phyloP scores from a whole-genome alignment of 2,113 vertebrate genomes.

The Scomber colias region DNA sequence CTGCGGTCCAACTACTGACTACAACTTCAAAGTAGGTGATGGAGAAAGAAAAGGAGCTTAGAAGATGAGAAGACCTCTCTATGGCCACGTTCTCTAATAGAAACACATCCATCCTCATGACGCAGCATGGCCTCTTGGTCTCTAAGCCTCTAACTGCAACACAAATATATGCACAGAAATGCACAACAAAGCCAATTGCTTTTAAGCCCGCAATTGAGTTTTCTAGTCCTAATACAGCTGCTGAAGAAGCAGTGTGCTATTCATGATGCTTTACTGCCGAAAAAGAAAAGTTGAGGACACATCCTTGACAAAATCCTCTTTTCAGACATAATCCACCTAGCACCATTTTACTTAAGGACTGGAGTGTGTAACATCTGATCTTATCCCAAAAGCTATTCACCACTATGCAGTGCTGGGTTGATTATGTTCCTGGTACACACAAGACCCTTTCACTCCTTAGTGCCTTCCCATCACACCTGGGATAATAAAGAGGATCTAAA shows the following conservation, averaged over 20 bases:
- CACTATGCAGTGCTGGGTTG: conserved; percentile 90
- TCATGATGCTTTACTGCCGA: conserved; percentile 89
- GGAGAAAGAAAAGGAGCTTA: conserved; percentile 89
- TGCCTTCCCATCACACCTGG: conserved; percentile 94
- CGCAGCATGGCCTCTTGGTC: conserved; percentile 92
- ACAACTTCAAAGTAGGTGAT: conserved; percentile 94
- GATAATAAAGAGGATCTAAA: conserved; percentile 91
- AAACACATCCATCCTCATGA: conserved; percentile 87
- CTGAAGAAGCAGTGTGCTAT: conserved; percentile 91
- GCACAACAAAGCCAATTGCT: conserved; percentile 97
- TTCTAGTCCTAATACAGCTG: conserved; percentile 95
- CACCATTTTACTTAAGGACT: conserved; percentile 96
- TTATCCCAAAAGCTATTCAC: conserved; percentile 94
- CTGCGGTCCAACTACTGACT: conserved; percentile 88
- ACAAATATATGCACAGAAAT: conserved; percentile 99
- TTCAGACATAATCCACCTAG: conserved; percentile 98
- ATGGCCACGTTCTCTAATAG: conserved; percentile 90
- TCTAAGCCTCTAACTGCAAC: conserved; percentile 90
- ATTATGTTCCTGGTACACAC: conserved; percentile 96
- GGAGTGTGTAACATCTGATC: conserved; percentile 98
- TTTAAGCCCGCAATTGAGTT: conserved; percentile 93
- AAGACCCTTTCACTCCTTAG: conserved; percentile 90
- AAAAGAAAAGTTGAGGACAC: conserved; percentile 95
- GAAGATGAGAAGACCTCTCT: conserved; percentile 82
- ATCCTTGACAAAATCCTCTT: conserved; percentile 99